phyloP scores from a whole-genome alignment of 1,140 invertebrate genomes.

The Papilio machaon region DNA sequence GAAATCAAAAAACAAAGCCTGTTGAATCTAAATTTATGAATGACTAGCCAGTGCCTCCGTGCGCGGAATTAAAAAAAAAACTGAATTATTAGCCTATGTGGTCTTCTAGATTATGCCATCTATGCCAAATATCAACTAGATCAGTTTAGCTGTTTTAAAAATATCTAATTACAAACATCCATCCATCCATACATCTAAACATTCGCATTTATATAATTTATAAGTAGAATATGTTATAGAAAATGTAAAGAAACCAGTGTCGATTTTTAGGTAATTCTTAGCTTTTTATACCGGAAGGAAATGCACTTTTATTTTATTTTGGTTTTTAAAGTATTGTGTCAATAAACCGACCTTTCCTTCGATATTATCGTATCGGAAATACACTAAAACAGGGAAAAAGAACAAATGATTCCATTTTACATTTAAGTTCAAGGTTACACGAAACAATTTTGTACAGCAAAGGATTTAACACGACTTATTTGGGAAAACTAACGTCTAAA shows the following conservation, averaged over 20 bases:
- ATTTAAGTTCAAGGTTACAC: not conserved
- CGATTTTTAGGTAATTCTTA: not conserved
- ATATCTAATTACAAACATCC: no score
- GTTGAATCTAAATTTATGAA: not conserved
- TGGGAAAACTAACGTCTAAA: not conserved
- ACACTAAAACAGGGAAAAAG: not conserved
- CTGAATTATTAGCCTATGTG: no score
- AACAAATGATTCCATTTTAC: not conserved
- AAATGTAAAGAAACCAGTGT: not conserved
- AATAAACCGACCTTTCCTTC: conserved; percentile 6
- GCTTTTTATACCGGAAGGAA: not conserved
- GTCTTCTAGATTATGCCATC: no score
- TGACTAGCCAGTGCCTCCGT: no score
- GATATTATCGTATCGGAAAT: conserved; percentile 4
- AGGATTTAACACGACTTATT: not conserved
- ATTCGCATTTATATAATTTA: no score
- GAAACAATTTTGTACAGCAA: no score
- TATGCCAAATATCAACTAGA: no score
- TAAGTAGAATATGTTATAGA: no score
- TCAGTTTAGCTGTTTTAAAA: no score
- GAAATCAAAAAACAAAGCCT: not conserved
- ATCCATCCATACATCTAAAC: no score
- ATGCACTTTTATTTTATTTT: not conserved
- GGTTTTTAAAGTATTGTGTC: not conserved
- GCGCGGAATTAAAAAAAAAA: no score